Evolutionary conservation across 2,113 vertebrate species (phyloP), one percentile per base, ranked within the genome.

Genomic region (Reinhardtius hippoglossoides): DNA sequence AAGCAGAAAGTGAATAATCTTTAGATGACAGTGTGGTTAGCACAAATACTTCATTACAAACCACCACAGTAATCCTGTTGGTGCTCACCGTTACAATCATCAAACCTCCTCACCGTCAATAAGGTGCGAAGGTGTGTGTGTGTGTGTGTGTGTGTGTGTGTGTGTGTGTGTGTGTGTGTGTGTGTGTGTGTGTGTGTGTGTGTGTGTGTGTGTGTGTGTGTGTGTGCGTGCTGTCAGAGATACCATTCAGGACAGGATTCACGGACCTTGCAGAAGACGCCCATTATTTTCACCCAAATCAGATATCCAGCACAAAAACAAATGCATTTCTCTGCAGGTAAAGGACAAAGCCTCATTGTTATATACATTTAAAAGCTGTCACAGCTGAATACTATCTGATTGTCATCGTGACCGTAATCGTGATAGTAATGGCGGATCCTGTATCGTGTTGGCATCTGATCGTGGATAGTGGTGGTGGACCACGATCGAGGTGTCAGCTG

Each of bases 1-100:
- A 82, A 50, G 65, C 69, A 50, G 65, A 69, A 44, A 54, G 82
- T 71, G 72, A 87, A 85, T 75, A 69, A 84, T 90, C 16, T 5
- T 18, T 54, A 69, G 61, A 71, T 81, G 56, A 62, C 66, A 58
- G 64, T 72, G 37, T 73, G 44, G 37, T 76, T 65, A 59, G 70
- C 62, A 56, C 70, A 74, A 76, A 79, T 63, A 37, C 81, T 78
- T 27, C 52, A 46, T 44, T 56, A 40, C 12, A 15, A 73, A 76
- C 21, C 1, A 12, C 61, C n/a, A 56, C 61, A 75, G 65, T 82
- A 73, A 83, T 80, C 62, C 13, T 78, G 24, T 69, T 10, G 42
- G 50, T 64, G 67, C 58, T 65, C 58, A 5, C 56, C 14, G 42
- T 79, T 42, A 52, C 55, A 64, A 81, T 74, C 62, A 76, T 72